Percentiles rank a stretch among this genome's conserved stretches.
phyloP scores from a whole-genome alignment of 2,113 vertebrate species.

The Puntigrus tetrazona region DNA sequence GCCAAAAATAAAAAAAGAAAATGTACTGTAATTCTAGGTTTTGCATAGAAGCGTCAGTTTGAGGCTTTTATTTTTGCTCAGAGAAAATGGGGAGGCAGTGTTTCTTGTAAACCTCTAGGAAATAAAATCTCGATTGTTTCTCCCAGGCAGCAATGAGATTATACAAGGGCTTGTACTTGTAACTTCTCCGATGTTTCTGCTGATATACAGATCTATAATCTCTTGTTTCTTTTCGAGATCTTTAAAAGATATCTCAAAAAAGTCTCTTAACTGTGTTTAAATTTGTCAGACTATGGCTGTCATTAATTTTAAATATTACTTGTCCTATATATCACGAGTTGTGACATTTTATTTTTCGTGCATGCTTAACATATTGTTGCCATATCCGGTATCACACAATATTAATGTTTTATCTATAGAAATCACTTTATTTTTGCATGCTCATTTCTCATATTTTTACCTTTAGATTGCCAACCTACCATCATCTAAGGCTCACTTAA shows the following conservation, averaged over 20 bases:
- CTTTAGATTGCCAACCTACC: neutral
- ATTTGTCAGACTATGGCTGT: neutral
- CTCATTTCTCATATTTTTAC: neutral
- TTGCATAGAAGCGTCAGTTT: neutral
- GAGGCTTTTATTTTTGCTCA: neutral
- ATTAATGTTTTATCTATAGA: neutral
- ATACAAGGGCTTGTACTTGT: neutral
- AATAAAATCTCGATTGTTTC: slow-evolving; percentile 7
- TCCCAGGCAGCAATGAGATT: neutral
- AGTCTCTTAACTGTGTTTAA: neutral
- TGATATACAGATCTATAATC: neutral
- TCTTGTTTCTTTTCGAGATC: neutral
- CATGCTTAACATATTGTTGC: neutral
- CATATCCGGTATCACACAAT: neutral
- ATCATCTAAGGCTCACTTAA: neutral
- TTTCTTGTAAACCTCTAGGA: slow-evolving; percentile 1
- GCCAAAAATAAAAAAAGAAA: neutral
- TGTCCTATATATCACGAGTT: neutral
- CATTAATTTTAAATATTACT: neutral
- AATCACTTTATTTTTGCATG: neutral
- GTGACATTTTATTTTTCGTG: neutral
- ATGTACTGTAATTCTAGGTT: neutral
- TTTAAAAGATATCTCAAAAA: neutral
- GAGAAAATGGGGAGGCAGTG: neutral
- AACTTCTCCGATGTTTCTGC: neutral